Conservation (phyloP, 2,797 vertebrate genomes). For the Danio jaintianensis region DNA sequence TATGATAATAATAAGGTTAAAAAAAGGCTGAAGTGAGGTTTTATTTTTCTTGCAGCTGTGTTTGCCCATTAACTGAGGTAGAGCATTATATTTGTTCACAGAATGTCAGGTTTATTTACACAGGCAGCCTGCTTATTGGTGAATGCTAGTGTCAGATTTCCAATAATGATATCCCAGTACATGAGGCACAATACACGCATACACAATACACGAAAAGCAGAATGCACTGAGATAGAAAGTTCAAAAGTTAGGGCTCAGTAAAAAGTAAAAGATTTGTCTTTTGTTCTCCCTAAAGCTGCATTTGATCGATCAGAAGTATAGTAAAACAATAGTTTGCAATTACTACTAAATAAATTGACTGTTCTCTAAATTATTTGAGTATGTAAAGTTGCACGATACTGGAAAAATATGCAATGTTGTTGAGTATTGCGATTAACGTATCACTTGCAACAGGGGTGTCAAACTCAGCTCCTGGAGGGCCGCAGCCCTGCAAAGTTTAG, state of each 20-base stretch:
- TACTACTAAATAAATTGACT: no score
- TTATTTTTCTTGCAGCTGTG: conserved; percentile 7
- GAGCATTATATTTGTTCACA: not conserved
- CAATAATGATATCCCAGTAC: not conserved
- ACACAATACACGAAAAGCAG: no score
- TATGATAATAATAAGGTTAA: not conserved
- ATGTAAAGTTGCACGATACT: no score
- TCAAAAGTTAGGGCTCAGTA: not conserved
- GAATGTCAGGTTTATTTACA: conserved; percentile 11
- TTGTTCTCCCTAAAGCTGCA: not conserved
- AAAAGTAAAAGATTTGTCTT: not conserved
- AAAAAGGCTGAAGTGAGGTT: not conserved
- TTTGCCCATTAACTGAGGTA: not conserved
- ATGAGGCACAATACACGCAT: not conserved
- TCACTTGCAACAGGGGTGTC: no score
- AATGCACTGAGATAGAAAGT: not conserved
- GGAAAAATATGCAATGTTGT: no score
- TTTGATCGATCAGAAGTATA: not conserved
- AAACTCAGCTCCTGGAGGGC: no score
- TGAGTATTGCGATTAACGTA: no score
- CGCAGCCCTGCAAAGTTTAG: no score
- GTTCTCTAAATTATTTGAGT: no score
- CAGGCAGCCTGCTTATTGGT: not conserved
- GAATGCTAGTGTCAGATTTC: conserved; percentile 2
- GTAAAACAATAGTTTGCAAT: not conserved